A percentile compares a stretch with the other conserved stretches of the same genome.
These are phyloP conservation scores for Hyppa rectilinea DNA, from an alignment of 2,888 invertebrate species.

Conservation along the genomic window DNA sequence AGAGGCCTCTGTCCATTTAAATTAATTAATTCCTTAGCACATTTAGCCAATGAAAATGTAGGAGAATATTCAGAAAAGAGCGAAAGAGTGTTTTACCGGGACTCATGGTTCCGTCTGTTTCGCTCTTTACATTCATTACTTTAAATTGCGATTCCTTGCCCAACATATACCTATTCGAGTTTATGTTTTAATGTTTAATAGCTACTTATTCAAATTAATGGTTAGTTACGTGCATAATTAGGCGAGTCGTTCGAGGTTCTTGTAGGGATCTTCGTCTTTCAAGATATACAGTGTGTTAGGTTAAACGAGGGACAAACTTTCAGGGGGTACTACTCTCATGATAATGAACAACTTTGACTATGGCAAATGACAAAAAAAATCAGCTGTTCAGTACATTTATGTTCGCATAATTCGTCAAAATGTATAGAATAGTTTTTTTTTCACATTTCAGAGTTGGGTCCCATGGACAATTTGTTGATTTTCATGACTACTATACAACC, in stretches of 20 bases:
- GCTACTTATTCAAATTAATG: constrained; percentile 33
- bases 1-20: background rate
- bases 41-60: constrained; percentile 22
- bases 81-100: constrained; percentile 20
- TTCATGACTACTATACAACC: no score
- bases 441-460: no score
- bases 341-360: no score
- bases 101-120: constrained; percentile 28
- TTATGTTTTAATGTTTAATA: constrained; percentile 39
- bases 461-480: no score
- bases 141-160: constrained; percentile 43
- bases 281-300: no score
- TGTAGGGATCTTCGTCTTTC: background rate
- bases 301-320: no score
- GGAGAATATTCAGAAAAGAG: constrained; percentile 18
- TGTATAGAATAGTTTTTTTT: no score
- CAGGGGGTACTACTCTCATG: no score
- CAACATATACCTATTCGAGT: constrained; percentile 28
- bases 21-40: constrained; percentile 3
- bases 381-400: no score
- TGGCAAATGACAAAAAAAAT: no score
- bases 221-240: constrained; percentile 27
- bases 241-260: constrained; percentile 4
- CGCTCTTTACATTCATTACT: constrained; percentile 40
- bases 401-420: no score